Conservation (phyloP, 2,113 vertebrate genomes). For the Calidris pygmaea region DNA sequence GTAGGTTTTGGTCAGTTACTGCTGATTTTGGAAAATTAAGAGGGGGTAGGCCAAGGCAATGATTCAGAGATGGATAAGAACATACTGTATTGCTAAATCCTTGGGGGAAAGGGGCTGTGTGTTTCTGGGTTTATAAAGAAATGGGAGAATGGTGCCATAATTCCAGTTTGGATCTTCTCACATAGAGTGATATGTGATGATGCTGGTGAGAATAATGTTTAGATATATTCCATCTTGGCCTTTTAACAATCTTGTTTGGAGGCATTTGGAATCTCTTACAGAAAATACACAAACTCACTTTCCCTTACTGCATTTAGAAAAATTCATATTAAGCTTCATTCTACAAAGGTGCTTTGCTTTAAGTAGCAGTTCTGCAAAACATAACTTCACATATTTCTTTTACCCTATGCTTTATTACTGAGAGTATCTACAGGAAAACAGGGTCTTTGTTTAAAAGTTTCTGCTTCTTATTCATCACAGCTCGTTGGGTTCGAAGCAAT, state of each 20-base stretch:
- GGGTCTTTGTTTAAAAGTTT: constrained; percentile 43
- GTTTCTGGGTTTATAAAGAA: neutral
- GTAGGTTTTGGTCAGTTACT: neutral
- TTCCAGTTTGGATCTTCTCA: neutral
- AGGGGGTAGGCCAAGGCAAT: neutral
- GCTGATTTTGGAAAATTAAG: neutral
- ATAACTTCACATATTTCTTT: constrained; percentile 48
- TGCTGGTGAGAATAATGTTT: neutral
- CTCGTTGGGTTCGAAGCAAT: constrained; percentile 43
- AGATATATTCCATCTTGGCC: neutral
- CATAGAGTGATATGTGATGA: neutral
- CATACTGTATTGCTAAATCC: neutral
- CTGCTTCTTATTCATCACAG: constrained; percentile 59
- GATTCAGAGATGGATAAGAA: neutral
- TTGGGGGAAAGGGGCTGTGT: neutral
- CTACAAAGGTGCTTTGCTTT: constrained; percentile 43
- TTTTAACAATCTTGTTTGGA: neutral
- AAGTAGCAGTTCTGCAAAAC: constrained; percentile 39
- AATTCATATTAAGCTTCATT: neutral
- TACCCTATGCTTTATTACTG: constrained; percentile 32
- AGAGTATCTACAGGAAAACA: constrained; percentile 50
- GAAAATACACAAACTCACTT: constrained; percentile 25
- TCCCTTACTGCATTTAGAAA: neutral
- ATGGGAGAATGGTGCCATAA: neutral
- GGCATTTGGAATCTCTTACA: neutral